Evolutionary conservation across 2,797 vertebrate species (phyloP), one percentile per base, ranked within the genome.

Genomic region (Xenentodon cancila): DNA sequence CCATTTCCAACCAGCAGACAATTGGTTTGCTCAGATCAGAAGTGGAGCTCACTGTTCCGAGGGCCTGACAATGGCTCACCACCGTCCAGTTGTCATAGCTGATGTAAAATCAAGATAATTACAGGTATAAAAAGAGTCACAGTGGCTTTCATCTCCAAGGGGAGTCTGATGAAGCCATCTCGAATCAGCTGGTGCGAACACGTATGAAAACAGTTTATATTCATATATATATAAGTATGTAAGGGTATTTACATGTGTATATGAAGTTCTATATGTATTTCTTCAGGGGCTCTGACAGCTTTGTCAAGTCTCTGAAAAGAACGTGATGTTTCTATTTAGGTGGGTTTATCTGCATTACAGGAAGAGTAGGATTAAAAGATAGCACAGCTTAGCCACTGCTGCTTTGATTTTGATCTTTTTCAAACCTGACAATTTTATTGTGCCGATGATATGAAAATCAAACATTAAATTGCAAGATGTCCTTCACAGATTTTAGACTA

Each of bases 41-140:
- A 22, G 15, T 59, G 68, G 27, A 68, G 20, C 16, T 71, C 8
- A 17, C 45, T 52, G 48, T 66, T 68, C 40, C 43, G 13, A 30
- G 1, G 15, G 3, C 25, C 69, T 51, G 32, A 70, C 45, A 50
- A 13, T 27, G 32, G 22, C 44, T 51, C 43, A 40, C 37, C 42
- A 37, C 45, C 32, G 25, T 40, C 37, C 44, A 25, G 56, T 20
- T 59, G 42, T 54, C 22, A 30, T 55, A 48, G 49, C 52, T 70
- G 66, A 48, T 13, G 53, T 59, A 30, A 64, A 66, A 85, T 73
- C 55, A 71, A 55, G 18, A 63, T 62, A 71, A 79, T 79, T 56
- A 64, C 72, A 60, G 50, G 46, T 54, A 64, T 50, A 62, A 63
- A 73, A 55, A 64, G 53, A 75, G 71, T 27, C 62, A 50, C 67